These are phyloP conservation scores for Dendrolimus kikuchii DNA, from an alignment of 1,140 invertebrate genomes.

Conservation along the genomic window DNA sequence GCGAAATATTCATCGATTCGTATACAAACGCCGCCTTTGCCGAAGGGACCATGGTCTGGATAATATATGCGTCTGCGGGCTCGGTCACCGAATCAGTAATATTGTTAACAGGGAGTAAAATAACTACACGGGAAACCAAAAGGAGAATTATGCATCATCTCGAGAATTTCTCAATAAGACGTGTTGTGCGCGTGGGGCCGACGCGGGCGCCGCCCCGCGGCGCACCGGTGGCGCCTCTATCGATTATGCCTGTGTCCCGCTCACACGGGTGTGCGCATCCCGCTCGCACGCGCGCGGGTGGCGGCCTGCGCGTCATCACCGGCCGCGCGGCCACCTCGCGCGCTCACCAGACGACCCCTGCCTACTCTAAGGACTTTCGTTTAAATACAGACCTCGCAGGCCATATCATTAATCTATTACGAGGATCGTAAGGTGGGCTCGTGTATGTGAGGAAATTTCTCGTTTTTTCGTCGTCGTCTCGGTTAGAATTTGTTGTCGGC, in stretches of 20 bases:
- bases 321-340: slow-evolving; percentile 26
- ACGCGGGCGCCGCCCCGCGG: slow-evolving; percentile 60
- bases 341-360: slow-evolving; percentile 26
- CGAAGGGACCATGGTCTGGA: slow-evolving; percentile 11
- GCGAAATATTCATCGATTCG: slow-evolving; percentile 23
- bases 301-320: slow-evolving; percentile 18
- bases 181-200: slow-evolving; percentile 55
- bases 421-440: slow-evolving; percentile 37
- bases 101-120: slow-evolving; percentile 67
- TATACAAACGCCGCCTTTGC: slow-evolving; percentile 5
- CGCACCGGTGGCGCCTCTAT: slow-evolving; percentile 55
- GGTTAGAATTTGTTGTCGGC: slow-evolving; percentile 27
- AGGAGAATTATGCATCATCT: slow-evolving; percentile 64
- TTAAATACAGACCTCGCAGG: slow-evolving; percentile 53
- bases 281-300: slow-evolving; percentile 50
- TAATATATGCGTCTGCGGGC: slow-evolving; percentile 56
- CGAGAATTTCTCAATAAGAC: slow-evolving; percentile 69
- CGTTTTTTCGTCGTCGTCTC: slow-evolving; percentile 31
- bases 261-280: slow-evolving; percentile 31
- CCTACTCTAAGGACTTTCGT: slow-evolving; percentile 24
- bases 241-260: slow-evolving; percentile 24
- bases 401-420: slow-evolving; percentile 69
- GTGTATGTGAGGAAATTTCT: slow-evolving; percentile 43
- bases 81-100: slow-evolving; percentile 63
- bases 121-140: slow-evolving; percentile 60